Evolutionary conservation across 1,140 invertebrate genomes (phyloP).

Genomic region (Subanguina moxae): DNA sequence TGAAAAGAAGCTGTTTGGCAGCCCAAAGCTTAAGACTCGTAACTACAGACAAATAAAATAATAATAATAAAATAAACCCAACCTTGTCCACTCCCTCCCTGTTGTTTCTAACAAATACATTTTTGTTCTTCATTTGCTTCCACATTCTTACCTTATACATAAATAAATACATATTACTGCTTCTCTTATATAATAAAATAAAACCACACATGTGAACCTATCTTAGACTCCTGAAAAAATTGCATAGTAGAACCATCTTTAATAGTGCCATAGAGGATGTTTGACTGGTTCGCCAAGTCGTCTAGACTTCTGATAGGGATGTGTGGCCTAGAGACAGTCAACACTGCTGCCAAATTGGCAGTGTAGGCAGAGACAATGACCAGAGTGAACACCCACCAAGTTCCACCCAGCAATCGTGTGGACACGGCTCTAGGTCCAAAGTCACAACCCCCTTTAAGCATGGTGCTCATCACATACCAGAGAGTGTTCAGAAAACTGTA

Average conservation of each 20-base stretch:
- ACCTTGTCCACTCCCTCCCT: slow-evolving; percentile 76
- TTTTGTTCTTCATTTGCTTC: slow-evolving; percentile 82
- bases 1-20: too few species aligned
- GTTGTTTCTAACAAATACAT: slow-evolving; percentile 80
- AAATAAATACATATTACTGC: too few species aligned
- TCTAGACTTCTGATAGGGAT: slow-evolving; percentile 91
- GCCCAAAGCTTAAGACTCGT: too few species aligned
- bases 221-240: slow-evolving; percentile 74
- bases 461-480: slow-evolving; percentile 52
- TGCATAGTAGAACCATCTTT: slow-evolving; percentile 70
- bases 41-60: too few species aligned
- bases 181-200: too few species aligned
- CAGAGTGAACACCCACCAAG: slow-evolving; percentile 98
- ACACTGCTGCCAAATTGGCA: slow-evolving; percentile 91
- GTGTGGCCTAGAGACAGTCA: slow-evolving; percentile 84
- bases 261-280: slow-evolving; percentile 87
- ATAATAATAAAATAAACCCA: too few species aligned
- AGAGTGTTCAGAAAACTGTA: slow-evolving; percentile 59
- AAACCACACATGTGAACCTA: slow-evolving; percentile 72
- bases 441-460: slow-evolving; percentile 60
- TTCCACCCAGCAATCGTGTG: slow-evolving; percentile 81
- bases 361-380: slow-evolving; percentile 98
- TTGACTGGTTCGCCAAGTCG: slow-evolving; percentile 85
- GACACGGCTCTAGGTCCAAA: slow-evolving; percentile 78
- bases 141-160: slow-evolving; percentile 74